Evolutionary conservation across 92 coral and sea anemone species (phyloP).

Genomic region (Zoanthus sansibaricus): DNA sequence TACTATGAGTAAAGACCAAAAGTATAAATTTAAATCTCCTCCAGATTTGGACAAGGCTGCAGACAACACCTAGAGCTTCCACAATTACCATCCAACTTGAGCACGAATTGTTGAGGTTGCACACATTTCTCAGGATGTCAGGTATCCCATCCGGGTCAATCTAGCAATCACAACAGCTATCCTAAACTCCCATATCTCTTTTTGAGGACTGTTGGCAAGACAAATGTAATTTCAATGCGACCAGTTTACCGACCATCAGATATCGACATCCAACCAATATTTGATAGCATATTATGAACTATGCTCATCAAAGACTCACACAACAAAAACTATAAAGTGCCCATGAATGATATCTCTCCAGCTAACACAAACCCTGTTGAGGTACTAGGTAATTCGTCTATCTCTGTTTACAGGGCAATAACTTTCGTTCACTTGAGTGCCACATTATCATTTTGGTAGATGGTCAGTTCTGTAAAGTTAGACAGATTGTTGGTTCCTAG

Average conservation of each 20-base stretch:
- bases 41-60: conserved; percentile 51
- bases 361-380: not conserved
- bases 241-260: not conserved
- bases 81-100: not conserved
- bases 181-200: too few species aligned
- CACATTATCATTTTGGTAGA: not conserved
- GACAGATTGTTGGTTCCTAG: not conserved
- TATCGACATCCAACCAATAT: not conserved
- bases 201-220: not conserved
- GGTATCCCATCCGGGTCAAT: not conserved
- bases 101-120: not conserved
- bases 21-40: too few species aligned
- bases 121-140: not conserved
- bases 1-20: too few species aligned
- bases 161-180: too few species aligned
- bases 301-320: not conserved
- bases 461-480: not conserved
- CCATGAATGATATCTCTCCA: not conserved
- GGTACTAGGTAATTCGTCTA: not conserved
- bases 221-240: not conserved
- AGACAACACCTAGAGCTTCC: not conserved
- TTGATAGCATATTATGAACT: not conserved
- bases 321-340: not conserved
- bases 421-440: not conserved
- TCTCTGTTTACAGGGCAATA: not conserved